Evolutionary conservation across 2,888 invertebrate genomes (phyloP).

Genomic region (Nomada goodeniana): DNA sequence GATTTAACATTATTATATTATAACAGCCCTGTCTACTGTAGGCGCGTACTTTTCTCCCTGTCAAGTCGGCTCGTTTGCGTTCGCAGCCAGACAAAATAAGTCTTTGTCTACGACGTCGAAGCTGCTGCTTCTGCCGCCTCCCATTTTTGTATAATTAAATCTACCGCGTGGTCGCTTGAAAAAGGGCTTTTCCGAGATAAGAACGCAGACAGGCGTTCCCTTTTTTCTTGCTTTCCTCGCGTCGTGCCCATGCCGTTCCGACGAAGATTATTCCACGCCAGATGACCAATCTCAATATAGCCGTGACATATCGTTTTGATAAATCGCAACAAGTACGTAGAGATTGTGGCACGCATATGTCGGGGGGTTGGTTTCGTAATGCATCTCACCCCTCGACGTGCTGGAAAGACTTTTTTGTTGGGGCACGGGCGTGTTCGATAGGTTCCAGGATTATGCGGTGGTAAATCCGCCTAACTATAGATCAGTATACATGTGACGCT

Average conservation of each 20-base stretch:
- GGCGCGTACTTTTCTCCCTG: not conserved
- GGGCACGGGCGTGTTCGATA: conserved; percentile 44
- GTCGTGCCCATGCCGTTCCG: conserved; percentile 43
- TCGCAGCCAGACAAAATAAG: conserved; percentile 19
- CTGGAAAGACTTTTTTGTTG: conserved; percentile 72
- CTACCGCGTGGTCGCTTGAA: not conserved
- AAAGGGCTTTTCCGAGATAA: conserved; percentile 10
- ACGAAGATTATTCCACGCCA: conserved; percentile 65
- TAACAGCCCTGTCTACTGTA: no score
- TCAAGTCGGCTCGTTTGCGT: not conserved
- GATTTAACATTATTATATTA: conserved; percentile 6
- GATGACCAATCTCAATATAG: conserved; percentile 69
- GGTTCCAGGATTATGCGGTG: conserved; percentile 67
- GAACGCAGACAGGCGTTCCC: conserved; percentile 1
- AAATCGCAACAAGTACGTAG: conserved; percentile 80
- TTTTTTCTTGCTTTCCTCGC: conserved; percentile 12
- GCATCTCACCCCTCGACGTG: conserved; percentile 57
- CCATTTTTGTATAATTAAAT: conserved; percentile 32
- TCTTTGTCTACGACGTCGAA: conserved; percentile 12
- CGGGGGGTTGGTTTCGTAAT: conserved; percentile 60
- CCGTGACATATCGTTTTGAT: conserved; percentile 78
- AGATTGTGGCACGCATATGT: conserved; percentile 71
- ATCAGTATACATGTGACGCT: conserved; percentile 32
- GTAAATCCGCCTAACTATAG: conserved; percentile 65
- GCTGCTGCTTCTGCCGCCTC: conserved; percentile 22